Base-by-base conservation (phyloP, 1,140 invertebrate species). In the Lepidurus packardi region DNA sequence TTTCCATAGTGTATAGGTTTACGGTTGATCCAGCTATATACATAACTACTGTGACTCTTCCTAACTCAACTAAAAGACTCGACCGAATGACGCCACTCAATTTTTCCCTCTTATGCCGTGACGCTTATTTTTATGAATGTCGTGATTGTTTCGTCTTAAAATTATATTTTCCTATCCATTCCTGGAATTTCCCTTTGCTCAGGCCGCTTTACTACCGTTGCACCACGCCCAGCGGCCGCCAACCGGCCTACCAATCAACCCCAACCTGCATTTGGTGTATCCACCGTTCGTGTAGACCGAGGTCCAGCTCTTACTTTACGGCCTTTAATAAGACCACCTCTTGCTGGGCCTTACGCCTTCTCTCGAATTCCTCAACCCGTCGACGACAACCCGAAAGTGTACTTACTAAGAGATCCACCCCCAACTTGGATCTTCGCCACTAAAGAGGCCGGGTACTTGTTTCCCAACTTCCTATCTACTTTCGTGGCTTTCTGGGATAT, bases 261-360 rank as follows among this genome's bases (percentile, higher is more conserved):
- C 80, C 82, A 86, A 84, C 87, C 86, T 81, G 84, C 85, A 77
- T 84, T 86, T 82, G 89, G 87, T 82, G 86, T 34, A 78, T 44
- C 83, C 83, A 86, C 86, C 79, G 83, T 89, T 83, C 88, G 90
- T 84, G 89, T 87, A 7, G 88, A 90, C 81, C 82, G 87, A 75
- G 88, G 88, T 43, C 87, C 88, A 25, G 84, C 86, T 10, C 78
- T 84, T 73, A 79, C 81, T 44, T 43, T 80, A 43, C 80, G 73
- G 45, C 87, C 90, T 43, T 92, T 89, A 80, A 93, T 92, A 3
- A 86, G 93, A 81, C 92, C 93, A 43, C 93, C 93, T 11, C 86
- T 92, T 81, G 94, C 92, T 77, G 94, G 94, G 73, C 94, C 93
- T 79, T 96, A 94, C 84, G 94, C 94, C 75, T 96, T 96, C 87